phyloP scores from a whole-genome alignment of 2,888 invertebrate species.

The Lepeophtheirus nordmannii region DNA sequence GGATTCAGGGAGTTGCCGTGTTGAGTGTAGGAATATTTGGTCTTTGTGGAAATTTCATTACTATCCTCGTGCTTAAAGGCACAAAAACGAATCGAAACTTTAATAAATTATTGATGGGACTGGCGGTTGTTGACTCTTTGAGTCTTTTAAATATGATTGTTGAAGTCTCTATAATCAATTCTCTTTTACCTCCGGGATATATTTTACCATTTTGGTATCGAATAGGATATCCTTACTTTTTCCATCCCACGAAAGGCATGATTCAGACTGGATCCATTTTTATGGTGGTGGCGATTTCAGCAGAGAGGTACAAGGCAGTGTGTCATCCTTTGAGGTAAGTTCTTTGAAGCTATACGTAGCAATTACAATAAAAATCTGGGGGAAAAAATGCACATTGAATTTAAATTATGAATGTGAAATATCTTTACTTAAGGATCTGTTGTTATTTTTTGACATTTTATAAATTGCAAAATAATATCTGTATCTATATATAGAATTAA shows the following conservation, averaged over 20 bases:
- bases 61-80: conserved; percentile 8
- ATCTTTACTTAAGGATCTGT: no score
- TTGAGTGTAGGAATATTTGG: conserved; percentile 8
- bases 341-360: no score
- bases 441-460: no score
- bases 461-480: no score
- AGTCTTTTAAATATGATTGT: conserved; percentile 4
- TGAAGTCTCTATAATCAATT: conserved; percentile 1
- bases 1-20: conserved; percentile 15
- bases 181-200: conserved; percentile 1
- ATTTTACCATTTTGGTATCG: conserved; percentile 11
- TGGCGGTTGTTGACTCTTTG: background rate
- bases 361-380: no score
- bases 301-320: conserved; percentile 19
- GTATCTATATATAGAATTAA: no score
- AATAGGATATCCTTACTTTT: conserved; percentile 11
- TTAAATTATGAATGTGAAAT: no score
- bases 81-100: conserved; percentile 17
- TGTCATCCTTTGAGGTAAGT: conserved; percentile 14
- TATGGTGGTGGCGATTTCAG: conserved; percentile 17
- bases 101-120: conserved; percentile 1
- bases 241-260: conserved; percentile 16
- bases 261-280: conserved; percentile 14
- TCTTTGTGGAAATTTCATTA: conserved; percentile 5
- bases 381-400: no score